A percentile compares a stretch with the other conserved stretches of the same genome.
Conservation (phyloP, 1,140 invertebrate genomes). For the Neodiprion pinetum region DNA sequence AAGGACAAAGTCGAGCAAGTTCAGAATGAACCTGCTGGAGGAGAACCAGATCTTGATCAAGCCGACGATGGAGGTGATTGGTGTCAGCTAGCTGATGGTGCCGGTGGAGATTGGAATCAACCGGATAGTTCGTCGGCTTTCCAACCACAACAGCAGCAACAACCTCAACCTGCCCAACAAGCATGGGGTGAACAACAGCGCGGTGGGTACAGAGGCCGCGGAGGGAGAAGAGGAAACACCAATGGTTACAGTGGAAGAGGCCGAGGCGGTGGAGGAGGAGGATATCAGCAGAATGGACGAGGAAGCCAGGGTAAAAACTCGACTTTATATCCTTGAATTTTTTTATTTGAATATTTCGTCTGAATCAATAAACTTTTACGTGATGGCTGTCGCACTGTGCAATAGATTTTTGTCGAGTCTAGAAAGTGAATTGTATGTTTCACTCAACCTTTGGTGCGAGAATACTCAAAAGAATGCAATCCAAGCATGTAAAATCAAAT, state of each 20-base stretch:
- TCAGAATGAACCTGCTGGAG: slow-evolving; percentile 39
- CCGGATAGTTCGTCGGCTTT: slow-evolving; percentile 30
- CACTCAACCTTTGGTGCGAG: no score
- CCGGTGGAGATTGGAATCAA: slow-evolving; percentile 50
- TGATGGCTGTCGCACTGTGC: no score
- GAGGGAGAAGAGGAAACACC: slow-evolving; percentile 51
- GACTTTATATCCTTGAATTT: slow-evolving; percentile 8
- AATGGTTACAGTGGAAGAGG: slow-evolving; percentile 54
- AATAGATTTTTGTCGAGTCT: no score
- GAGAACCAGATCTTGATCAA: slow-evolving; percentile 41
- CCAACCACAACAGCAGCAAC: slow-evolving; percentile 42
- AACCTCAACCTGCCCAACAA: slow-evolving; percentile 45
- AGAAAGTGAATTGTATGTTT: no score
- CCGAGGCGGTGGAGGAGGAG: slow-evolving; percentile 44
- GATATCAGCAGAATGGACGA: slow-evolving; percentile 58
- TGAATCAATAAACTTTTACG: slow-evolving; percentile 9
- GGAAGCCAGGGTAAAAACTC: slow-evolving; percentile 46
- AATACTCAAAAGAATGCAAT: no score
- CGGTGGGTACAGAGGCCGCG: slow-evolving; percentile 50
- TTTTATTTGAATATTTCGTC: slow-evolving; percentile 9
- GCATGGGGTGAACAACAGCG: slow-evolving; percentile 53
- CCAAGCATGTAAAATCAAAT: no score
- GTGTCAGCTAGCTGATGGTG: slow-evolving; percentile 47
- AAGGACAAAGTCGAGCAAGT: slow-evolving; percentile 46
- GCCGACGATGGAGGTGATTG: slow-evolving; percentile 48